Evolutionary conservation across 2,113 vertebrate genomes (phyloP).

Genomic region (Cyanoderma ruficeps): DNA sequence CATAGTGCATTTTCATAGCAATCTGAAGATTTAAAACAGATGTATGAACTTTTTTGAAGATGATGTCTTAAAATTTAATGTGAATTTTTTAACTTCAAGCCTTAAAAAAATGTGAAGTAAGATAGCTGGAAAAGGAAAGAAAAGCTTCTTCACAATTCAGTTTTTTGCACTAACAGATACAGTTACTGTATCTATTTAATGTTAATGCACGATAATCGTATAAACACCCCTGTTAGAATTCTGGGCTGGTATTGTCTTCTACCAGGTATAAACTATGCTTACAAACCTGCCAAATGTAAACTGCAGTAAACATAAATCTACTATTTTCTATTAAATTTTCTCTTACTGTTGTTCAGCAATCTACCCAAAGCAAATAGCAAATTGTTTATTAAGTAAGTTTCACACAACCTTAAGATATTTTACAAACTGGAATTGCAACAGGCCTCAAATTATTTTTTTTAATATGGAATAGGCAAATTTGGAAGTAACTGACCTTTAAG

Average conservation of each 20-base stretch:
- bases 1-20: neutral
- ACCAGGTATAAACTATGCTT: neutral
- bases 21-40: neutral
- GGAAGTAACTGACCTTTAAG: constrained; percentile 14
- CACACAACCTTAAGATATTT: neutral
- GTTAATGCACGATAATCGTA: neutral
- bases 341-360: neutral
- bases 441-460: neutral
- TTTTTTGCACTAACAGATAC: neutral
- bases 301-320: neutral
- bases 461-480: neutral
- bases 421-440: neutral
- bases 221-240: neutral
- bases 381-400: neutral
- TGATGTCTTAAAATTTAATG: neutral
- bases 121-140: neutral
- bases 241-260: neutral
- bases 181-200: neutral
- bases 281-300: neutral
- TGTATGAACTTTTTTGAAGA: neutral
- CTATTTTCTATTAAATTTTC: neutral
- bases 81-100: neutral
- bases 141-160: neutral
- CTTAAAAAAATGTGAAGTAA: neutral
- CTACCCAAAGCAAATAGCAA: neutral